Conservation (phyloP, 2,113 vertebrate species). For the Notothenia rossii region DNA sequence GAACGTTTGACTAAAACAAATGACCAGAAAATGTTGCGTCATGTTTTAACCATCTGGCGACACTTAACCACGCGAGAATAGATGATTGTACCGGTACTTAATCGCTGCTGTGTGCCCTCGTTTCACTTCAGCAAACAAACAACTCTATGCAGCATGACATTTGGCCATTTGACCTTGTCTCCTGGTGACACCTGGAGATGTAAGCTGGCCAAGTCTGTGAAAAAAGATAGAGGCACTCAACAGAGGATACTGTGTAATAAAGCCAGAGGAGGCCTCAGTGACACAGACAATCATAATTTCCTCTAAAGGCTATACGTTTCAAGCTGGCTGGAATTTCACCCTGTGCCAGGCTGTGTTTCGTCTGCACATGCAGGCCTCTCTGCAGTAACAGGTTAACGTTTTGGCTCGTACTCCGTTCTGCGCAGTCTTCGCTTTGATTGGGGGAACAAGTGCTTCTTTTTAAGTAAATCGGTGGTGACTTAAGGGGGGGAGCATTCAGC, state of each 20-base stretch:
- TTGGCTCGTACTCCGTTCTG: constrained; percentile 25
- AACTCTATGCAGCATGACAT: constrained; percentile 41
- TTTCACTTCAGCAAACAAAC: constrained; percentile 66
- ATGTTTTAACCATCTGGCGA: constrained; percentile 3
- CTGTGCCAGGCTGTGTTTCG: constrained; percentile 24
- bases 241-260: constrained; percentile 49
- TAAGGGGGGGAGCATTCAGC: background rate
- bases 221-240: constrained; percentile 19
- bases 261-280: constrained; percentile 37
- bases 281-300: constrained; percentile 58
- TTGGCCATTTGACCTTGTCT: constrained; percentile 61
- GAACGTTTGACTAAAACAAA: too few relatives aligned
- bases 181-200: constrained; percentile 54
- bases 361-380: constrained; percentile 41
- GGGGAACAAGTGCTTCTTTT: constrained; percentile 42
- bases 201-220: constrained; percentile 40
- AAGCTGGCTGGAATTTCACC: constrained; percentile 69
- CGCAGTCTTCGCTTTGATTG: constrained; percentile 26
- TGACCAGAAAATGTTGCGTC: too few relatives aligned
- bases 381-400: constrained; percentile 31
- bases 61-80: background rate
- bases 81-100: constrained; percentile 6
- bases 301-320: constrained; percentile 62
- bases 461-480: constrained; percentile 26
- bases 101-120: constrained; percentile 34